Percentiles rank a stretch among this genome's conserved stretches.
These are phyloP conservation scores for Cyprinella venusta DNA, from an alignment of 2,797 vertebrate species.

Conservation along the genomic window DNA sequence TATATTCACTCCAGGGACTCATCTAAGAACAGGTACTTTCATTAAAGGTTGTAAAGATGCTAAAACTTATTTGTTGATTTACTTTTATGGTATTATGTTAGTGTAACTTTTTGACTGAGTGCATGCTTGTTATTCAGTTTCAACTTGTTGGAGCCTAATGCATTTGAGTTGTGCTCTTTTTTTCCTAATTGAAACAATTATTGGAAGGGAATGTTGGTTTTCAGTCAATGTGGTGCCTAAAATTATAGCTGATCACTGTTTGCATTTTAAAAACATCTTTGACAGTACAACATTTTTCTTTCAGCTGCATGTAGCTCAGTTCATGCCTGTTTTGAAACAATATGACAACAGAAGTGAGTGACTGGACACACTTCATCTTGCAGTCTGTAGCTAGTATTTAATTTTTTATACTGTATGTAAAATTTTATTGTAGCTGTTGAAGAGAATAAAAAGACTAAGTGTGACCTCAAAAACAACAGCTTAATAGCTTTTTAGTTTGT, in stretches of 20 bases:
- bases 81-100: neutral
- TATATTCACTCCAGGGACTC: conserved; percentile 41
- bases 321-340: conserved; percentile 38
- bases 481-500: neutral
- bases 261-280: conserved; percentile 9
- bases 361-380: conserved; percentile 12
- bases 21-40: conserved; percentile 55
- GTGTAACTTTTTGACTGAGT: conserved; percentile 1
- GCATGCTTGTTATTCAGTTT: conserved; percentile 3
- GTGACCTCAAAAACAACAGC: neutral
- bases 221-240: neutral
- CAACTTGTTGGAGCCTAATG: neutral
- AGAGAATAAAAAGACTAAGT: neutral
- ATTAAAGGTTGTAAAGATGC: conserved; percentile 6
- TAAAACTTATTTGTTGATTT: conserved; percentile 5
- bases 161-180: neutral
- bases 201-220: neutral
- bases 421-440: neutral
- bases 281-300: conserved; percentile 32
- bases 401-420: neutral
- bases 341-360: conserved; percentile 40
- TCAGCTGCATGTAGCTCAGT: conserved; percentile 44
- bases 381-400: neutral
- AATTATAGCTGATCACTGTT: neutral
- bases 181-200: neutral